These are phyloP conservation scores for Philantomba maxwellii DNA, from an alignment of 2,113 vertebrate genomes.

Conservation along the genomic window DNA sequence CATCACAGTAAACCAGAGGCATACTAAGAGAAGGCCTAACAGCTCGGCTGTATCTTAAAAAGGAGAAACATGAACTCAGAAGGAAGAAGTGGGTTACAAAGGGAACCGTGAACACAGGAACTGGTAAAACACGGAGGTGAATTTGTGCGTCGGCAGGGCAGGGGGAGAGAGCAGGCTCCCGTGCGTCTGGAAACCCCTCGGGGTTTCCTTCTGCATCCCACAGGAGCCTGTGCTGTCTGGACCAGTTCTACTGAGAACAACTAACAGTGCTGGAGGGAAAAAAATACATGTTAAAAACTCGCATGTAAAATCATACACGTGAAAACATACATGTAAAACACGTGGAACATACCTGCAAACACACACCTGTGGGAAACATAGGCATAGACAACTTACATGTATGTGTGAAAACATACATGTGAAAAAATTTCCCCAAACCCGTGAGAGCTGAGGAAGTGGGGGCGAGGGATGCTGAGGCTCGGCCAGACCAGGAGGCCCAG, in stretches of 20 bases:
- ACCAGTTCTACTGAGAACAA: not conserved
- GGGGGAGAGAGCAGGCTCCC: not conserved
- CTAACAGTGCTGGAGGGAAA: not conserved
- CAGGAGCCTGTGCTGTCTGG: fast-evolving
- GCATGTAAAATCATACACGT: not conserved
- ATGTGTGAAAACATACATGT: not conserved
- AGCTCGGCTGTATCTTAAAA: not conserved
- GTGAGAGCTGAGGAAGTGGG: not conserved
- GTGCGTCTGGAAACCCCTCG: not conserved
- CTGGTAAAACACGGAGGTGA: not conserved
- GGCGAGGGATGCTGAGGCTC: not conserved
- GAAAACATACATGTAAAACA: fast-evolving
- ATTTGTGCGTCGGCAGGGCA: not conserved
- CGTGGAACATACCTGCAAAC: not conserved
- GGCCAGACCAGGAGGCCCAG: not conserved
- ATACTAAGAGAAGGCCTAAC: not conserved
- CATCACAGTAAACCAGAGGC: not conserved
- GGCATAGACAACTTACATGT: not conserved
- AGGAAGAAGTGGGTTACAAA: not conserved
- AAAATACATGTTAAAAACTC: not conserved
- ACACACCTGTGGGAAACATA: not conserved
- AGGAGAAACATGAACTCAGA: not conserved
- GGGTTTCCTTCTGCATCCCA: fast-evolving
- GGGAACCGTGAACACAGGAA: fast-evolving
- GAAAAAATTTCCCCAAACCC: fast-evolving